Percentiles rank a stretch among this genome's conserved stretches.
Conservation (phyloP, 2,113 vertebrate genomes). For the Chelonoidis abingdonii region DNA sequence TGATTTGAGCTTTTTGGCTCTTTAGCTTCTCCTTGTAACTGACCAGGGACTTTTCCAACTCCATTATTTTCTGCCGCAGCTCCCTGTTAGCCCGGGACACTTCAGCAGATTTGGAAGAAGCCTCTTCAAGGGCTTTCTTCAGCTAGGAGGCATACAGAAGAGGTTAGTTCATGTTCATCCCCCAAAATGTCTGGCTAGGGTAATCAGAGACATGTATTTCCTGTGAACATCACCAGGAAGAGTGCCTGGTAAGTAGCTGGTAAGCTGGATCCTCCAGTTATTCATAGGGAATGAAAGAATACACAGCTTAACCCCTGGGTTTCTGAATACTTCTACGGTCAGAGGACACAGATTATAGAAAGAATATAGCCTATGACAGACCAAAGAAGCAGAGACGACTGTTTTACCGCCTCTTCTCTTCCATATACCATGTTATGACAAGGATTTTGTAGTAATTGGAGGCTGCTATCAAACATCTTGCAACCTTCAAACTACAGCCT, state of each 20-base stretch:
- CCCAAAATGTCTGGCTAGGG: background rate
- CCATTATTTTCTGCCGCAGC: slow-evolving; percentile 66
- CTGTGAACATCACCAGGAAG: background rate
- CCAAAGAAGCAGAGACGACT: background rate
- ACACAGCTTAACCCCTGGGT: background rate
- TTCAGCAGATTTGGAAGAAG: slow-evolving; percentile 68
- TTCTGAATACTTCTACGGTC: background rate
- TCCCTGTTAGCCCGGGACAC: slow-evolving; percentile 76
- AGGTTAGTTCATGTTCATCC: background rate
- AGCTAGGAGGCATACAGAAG: slow-evolving; percentile 51
- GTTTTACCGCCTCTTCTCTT: background rate
- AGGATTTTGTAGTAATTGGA: background rate
- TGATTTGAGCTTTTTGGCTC: slow-evolving; percentile 70
- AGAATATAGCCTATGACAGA: background rate
- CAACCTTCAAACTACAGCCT: background rate
- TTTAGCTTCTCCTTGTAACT: slow-evolving; percentile 72
- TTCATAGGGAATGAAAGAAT: background rate
- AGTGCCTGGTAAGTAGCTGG: background rate
- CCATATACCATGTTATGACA: background rate
- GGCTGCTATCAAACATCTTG: background rate
- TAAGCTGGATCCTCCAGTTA: background rate
- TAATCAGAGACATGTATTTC: background rate
- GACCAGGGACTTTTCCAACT: slow-evolving; percentile 65
- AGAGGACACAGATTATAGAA: background rate
- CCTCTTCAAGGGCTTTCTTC: slow-evolving; percentile 76